Percentiles rank a stretch among this genome's conserved stretches.
Conservation (phyloP, 2,113 vertebrate species). For the Dicaeum eximium region DNA sequence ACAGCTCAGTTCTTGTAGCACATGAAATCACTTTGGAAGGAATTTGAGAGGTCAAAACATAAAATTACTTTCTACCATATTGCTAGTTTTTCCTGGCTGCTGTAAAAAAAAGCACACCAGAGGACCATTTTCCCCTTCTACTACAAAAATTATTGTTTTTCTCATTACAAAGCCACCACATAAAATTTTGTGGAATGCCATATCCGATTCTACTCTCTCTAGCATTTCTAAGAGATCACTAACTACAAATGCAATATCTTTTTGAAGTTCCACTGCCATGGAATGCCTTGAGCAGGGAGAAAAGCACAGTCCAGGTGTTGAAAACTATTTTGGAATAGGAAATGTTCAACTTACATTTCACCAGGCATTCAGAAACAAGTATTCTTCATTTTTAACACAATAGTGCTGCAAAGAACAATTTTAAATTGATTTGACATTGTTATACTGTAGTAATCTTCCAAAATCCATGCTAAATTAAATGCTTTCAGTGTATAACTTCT, state of each 20-base stretch:
- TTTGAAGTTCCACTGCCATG: not conserved
- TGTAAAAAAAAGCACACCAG: conserved; percentile 21
- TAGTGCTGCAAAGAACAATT: not conserved
- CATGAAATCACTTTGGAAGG: conserved; percentile 21
- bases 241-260: not conserved
- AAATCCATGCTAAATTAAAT: conserved; percentile 8
- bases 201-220: not conserved
- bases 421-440: not conserved
- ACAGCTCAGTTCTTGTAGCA: not conserved
- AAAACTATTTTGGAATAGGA: not conserved
- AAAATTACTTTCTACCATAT: conserved; percentile 41
- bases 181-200: conserved; percentile 24
- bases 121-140: conserved; percentile 9
- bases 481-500: not conserved
- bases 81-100: conserved; percentile 10
- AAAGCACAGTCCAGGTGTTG: not conserved
- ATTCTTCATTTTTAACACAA: not conserved
- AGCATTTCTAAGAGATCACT: not conserved
- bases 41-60: conserved; percentile 46
- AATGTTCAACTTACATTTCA: not conserved
- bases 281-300: not conserved
- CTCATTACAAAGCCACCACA: conserved; percentile 14
- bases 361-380: not conserved
- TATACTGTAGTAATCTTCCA: not conserved
- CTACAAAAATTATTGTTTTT: conserved; percentile 26